Evolutionary conservation across 2,888 invertebrate genomes (phyloP), one percentile per base, ranked within the genome.

Genomic region (Pyrrhia umbra): DNA sequence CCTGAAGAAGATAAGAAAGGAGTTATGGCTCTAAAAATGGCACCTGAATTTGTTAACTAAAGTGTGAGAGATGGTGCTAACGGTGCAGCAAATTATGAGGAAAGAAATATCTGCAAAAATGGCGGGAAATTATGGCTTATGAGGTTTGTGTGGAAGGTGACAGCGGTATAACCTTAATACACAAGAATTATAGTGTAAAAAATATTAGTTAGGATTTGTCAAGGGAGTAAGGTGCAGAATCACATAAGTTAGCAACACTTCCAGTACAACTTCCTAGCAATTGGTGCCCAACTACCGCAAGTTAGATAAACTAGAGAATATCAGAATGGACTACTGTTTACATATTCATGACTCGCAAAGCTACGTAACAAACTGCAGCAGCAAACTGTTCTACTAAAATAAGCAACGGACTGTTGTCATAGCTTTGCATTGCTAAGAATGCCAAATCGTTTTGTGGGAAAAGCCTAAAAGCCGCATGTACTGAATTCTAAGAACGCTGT

Each of bases 51-150:
- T 57, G 52, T 50, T 43, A 57, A 21, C 30, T 16, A 39, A 70
- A 74, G 54, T 68, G 39, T 74, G 68, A 51, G 23, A 30, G 27
- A 70, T 70, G 75, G 30, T 16, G 54, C 60, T 68, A 40, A 67
- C 42, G 27, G 18, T 13, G 30, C 20, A 42, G 37, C 39, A 59
- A 68, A 74, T 68, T 46, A 54, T 21, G 21, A n/a, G 16, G 54
- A 43, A 68, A 59, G 16, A 13, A 74, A 51, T 69, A 54, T 68
- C 23, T n/a, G 13, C 16, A n/a, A 45, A 69, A 68, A 59, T 51
- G 13, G 13, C 16, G 34, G 16, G 20, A 74, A 59, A 54, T 67
- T 40, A 42, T 20, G 45, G 23, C 0, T 54, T 58, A 42, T 54
- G 18, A 54, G 37, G 6, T 16, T 8, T 42, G 8, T 23, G 15